Percentiles rank a stretch among this genome's conserved stretches.
Conservation (phyloP, 35 echinoderm and acorn worm genomes). For the Strongylocentrotus purpuratus region DNA sequence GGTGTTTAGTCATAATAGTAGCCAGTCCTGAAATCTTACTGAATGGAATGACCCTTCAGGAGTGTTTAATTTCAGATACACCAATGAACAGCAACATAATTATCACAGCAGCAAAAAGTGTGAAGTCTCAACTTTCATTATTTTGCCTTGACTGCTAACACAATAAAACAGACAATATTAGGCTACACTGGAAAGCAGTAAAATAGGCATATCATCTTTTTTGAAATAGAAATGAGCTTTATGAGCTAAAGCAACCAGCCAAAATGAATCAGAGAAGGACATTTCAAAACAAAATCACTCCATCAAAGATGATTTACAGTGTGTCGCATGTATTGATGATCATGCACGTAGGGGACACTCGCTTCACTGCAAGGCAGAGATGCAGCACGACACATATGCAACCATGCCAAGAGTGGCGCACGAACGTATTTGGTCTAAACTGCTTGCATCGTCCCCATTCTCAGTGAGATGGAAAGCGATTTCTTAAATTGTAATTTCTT, state of each 20-base stretch:
- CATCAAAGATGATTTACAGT: not conserved
- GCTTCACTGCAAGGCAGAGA: no score
- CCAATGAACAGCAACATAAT: no score
- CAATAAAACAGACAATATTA: not conserved
- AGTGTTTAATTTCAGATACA: not conserved
- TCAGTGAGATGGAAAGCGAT: not conserved
- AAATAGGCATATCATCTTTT: not conserved
- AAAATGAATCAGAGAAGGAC: not conserved
- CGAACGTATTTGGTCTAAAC: not conserved
- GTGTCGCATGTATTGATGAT: not conserved
- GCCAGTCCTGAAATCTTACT: not conserved
- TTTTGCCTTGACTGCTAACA: not conserved
- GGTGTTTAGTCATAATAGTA: not conserved
- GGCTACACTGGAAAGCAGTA: not conserved
- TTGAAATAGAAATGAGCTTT: no score
- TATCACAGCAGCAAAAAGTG: no score
- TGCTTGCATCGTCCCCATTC: not conserved
- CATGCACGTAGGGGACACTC: not conserved
- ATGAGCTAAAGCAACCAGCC: no score
- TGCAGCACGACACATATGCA: not conserved
- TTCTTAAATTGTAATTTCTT: constrained; percentile 20
- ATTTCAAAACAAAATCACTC: not conserved
- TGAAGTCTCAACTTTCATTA: no score
- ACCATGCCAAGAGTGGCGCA: no score
- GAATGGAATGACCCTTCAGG: not conserved